Percentiles rank a stretch among this genome's conserved stretches.
phyloP scores from a whole-genome alignment of 2,797 vertebrate genomes.

The Eupleurogrammus muticus region DNA sequence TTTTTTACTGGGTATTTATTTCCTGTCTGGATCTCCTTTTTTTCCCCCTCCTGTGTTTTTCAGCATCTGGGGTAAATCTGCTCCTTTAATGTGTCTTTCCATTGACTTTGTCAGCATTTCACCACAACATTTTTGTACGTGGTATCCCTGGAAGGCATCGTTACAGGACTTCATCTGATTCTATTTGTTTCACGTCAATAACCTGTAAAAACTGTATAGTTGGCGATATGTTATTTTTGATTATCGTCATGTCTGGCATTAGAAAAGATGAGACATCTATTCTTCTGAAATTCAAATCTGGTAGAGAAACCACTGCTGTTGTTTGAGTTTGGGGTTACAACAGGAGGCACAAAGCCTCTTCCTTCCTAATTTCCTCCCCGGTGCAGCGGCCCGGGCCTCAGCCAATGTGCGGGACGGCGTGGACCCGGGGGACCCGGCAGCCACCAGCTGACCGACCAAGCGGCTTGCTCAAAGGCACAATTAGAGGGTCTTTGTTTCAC shows the following conservation, averaged over 20 bases:
- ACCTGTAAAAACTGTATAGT: not conserved
- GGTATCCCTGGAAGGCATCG: not conserved
- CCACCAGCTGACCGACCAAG: conserved; percentile 84
- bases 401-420: conserved; percentile 63
- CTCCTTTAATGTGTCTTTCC: not conserved
- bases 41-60: not conserved
- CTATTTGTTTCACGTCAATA: not conserved
- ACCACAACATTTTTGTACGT: not conserved
- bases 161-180: not conserved
- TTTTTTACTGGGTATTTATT: no score
- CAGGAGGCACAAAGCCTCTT: conserved; percentile 50
- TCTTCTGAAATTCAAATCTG: not conserved
- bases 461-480: conserved; percentile 81
- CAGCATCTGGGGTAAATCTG: not conserved
- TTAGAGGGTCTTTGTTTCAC: conserved; percentile 81
- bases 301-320: conserved; percentile 2
- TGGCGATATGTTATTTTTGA: not conserved
- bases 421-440: conserved; percentile 75
- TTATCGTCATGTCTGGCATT: not conserved
- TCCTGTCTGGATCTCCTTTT: no score
- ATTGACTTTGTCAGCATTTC: not conserved
- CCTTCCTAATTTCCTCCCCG: conserved; percentile 60
- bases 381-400: conserved; percentile 55
- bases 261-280: not conserved
- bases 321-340: conserved; percentile 7